These are phyloP conservation scores for Synchiropus splendidus DNA, from an alignment of 2,113 vertebrate genomes.

Conservation along the genomic window DNA sequence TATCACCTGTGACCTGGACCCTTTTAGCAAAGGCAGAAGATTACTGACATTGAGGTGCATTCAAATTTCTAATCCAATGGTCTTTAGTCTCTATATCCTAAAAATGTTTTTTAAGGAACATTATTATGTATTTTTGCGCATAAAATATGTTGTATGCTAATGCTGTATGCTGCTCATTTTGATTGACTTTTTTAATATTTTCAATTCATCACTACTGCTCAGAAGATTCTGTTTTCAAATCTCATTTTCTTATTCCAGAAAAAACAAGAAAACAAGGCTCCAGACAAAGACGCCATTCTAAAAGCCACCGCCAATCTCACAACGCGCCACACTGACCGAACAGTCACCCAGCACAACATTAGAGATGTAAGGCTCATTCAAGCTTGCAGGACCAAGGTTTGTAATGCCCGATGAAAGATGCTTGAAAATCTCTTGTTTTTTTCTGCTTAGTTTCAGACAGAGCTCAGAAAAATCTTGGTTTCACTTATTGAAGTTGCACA, in stretches of 20 bases:
- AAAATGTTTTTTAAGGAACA: too few relatives aligned
- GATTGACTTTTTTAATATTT: too few relatives aligned
- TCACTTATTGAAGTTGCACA: conserved; percentile 97
- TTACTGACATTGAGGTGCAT: too few relatives aligned
- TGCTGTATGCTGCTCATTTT: too few relatives aligned
- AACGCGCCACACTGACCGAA: conserved; percentile 75
- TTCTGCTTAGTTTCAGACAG: conserved; percentile 85
- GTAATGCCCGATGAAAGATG: background rate
- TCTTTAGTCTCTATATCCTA: too few relatives aligned
- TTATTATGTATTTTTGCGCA: too few relatives aligned
- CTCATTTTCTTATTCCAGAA: conserved; percentile 69
- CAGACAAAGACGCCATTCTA: conserved; percentile 89
- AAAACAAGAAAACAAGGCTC: conserved; percentile 93
- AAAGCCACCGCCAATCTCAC: conserved; percentile 82
- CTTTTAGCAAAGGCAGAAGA: too few relatives aligned
- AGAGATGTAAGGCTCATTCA: conserved; percentile 51
- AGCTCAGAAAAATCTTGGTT: conserved; percentile 92
- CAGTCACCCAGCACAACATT: conserved; percentile 81
- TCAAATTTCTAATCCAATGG: too few relatives aligned
- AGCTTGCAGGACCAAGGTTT: background rate
- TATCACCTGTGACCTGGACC: too few relatives aligned
- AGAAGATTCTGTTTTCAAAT: conserved; percentile 4
- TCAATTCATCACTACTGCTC: too few relatives aligned
- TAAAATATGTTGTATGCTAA: too few relatives aligned
- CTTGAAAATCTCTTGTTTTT: conserved; percentile 6